These are phyloP conservation scores for Chaenogobius annularis DNA, from an alignment of 2,113 vertebrate genomes.

Conservation along the genomic window DNA sequence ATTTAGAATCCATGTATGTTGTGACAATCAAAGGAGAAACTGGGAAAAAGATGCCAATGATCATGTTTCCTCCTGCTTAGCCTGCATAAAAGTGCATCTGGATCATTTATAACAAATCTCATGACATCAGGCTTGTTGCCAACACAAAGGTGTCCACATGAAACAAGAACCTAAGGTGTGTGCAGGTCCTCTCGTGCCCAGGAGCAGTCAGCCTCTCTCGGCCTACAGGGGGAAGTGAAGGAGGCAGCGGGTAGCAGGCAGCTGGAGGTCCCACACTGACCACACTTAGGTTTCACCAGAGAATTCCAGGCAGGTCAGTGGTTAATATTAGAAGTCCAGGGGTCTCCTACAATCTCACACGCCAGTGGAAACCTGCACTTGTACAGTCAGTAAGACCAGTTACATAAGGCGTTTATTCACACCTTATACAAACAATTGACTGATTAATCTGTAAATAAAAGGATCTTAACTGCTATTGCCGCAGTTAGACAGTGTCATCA, in stretches of 20 bases:
- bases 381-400: not conserved
- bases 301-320: slow-evolving; percentile 65
- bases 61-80: no score
- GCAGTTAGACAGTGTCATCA: no score
- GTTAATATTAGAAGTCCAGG: slow-evolving; percentile 54
- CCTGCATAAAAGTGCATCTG: not conserved
- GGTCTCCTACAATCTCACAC: slow-evolving; percentile 17
- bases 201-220: not conserved
- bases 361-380: not conserved
- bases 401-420: not conserved
- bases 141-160: not conserved
- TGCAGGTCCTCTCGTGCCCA: not conserved
- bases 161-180: not conserved
- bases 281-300: slow-evolving; percentile 40
- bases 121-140: no score
- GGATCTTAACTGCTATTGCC: not conserved
- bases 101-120: no score
- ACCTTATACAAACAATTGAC: not conserved
- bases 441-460: not conserved
- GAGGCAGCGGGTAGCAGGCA: no score
- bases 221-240: not conserved
- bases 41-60: no score
- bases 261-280: not conserved
- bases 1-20: no score
- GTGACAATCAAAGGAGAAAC: no score